phyloP scores from a whole-genome alignment of 2,113 vertebrate genomes.

The Sceloporus tristichus region DNA sequence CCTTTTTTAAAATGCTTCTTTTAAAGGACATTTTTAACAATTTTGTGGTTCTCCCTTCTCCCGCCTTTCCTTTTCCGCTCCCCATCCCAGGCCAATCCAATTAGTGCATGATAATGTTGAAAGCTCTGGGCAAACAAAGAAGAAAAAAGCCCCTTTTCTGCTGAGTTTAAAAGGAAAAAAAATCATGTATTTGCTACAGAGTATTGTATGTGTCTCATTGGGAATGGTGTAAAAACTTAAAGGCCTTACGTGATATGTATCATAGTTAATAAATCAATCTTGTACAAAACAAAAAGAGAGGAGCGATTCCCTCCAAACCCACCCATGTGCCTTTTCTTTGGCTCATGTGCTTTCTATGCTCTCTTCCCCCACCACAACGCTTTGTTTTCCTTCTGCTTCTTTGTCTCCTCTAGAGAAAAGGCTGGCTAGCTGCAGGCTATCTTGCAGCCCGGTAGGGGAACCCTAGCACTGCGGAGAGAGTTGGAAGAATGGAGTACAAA shows the following conservation, averaged over 20 bases:
- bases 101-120: slow-evolving; percentile 89
- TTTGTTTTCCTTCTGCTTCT: slow-evolving; percentile 7
- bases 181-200: slow-evolving; percentile 87
- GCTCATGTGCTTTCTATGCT: not conserved
- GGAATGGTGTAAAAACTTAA: slow-evolving; percentile 93
- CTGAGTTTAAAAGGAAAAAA: slow-evolving; percentile 68
- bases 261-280: slow-evolving; percentile 98
- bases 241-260: slow-evolving; percentile 96
- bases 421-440: not conserved
- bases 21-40: slow-evolving; percentile 79
- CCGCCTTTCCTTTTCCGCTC: not conserved
- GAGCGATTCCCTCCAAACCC: not conserved
- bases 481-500: not conserved
- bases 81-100: slow-evolving; percentile 73
- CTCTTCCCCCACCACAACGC: not conserved
- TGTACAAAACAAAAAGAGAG: slow-evolving; percentile 78
- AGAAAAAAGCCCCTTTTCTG: slow-evolving; percentile 28
- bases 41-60: slow-evolving; percentile 79
- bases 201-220: slow-evolving; percentile 92
- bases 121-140: slow-evolving; percentile 46
- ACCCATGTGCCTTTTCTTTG: not conserved
- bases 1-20: slow-evolving; percentile 82
- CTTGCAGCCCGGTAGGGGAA: not conserved
- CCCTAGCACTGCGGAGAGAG: not conserved
- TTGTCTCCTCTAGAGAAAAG: not conserved